phyloP scores from a whole-genome alignment of 2,113 vertebrate genomes.

The Archocentrus centrarchus region DNA sequence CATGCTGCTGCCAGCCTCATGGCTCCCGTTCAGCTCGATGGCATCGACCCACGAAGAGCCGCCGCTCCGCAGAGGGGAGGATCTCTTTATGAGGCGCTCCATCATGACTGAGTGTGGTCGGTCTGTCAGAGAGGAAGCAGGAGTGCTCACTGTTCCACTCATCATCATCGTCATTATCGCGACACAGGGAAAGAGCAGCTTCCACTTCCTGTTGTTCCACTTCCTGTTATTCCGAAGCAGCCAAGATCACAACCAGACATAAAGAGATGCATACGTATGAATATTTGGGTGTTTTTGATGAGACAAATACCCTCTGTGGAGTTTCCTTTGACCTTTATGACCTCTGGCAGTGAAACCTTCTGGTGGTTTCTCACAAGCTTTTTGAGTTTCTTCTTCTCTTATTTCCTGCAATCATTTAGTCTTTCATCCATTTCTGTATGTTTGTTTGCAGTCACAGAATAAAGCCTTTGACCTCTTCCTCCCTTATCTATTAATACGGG shows the following conservation, averaged over 20 bases:
- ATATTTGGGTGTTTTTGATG: neutral
- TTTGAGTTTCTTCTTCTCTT: neutral
- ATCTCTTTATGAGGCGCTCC: conserved; percentile 28
- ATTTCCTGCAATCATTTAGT: neutral
- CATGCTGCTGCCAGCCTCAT: conserved; percentile 52
- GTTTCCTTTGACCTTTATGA: neutral
- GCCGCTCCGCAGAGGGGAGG: neutral
- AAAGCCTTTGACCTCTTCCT: neutral
- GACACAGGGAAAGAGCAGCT: neutral
- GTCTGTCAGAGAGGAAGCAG: neutral
- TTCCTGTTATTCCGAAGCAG: conserved; percentile 13
- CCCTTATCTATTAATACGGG: neutral
- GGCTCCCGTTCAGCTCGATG: conserved; percentile 46
- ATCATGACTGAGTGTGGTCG: neutral
- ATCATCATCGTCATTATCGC: neutral
- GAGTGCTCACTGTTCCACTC: neutral
- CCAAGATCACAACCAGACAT: neutral
- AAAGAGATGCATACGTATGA: neutral
- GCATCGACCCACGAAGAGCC: conserved; percentile 36
- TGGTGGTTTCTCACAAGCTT: neutral
- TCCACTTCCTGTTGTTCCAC: neutral
- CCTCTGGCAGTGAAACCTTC: neutral
- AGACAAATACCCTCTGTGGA: neutral
- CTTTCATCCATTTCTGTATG: neutral
- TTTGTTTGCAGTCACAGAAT: neutral